Evolutionary conservation across 1,140 invertebrate genomes (phyloP), one percentile per base, ranked within the genome.

Genomic region (Bombyx mandarina): DNA sequence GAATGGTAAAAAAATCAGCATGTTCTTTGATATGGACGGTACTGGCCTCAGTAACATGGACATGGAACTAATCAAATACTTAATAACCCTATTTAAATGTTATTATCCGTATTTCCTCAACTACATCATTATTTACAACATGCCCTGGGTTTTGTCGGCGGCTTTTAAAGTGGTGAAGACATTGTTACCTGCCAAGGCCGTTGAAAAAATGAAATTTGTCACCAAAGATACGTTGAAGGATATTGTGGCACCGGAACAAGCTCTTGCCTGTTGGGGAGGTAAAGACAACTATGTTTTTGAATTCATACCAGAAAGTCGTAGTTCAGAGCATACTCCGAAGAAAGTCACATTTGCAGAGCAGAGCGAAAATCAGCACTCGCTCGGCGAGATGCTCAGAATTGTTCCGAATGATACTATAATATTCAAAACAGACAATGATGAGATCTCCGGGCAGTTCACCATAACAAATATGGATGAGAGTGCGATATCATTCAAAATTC

Each of bases 61-160:
- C 85, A 92, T 96, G 92, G 95, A 96, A 18, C 91, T 96, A 60
- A 93, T 91, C 0, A 94, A 93, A 71, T 97, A 96, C 68, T 87
- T 98, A 55, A 97, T 98, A 60, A 92, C 91, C 43, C 89, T 97
- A 42, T 96, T 97, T 73, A 97, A 98, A 82, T 88, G 89, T 44
- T 97, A 98, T 78, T 98, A 98, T 88, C 97, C 97, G 8, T 94
- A 92, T 86, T 93, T 95, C 79, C 82, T 97, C 59, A 98, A 97
- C 77, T 96, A 97, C 74, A 96, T 99, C 61, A 88, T 98, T 47
- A 94, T 98, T 55, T 96, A 92, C 86, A 96, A 99, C 80, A 96
- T 99, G 94, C 95, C 97, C 5, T 99, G 97, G 97, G 91, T 98
- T 7, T 88, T 98, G 56, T 97, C 94, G 80, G 96, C 97, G 67